Conservation (phyloP, 2,888 invertebrate species). For the Chaetogeoica ovagalla region DNA sequence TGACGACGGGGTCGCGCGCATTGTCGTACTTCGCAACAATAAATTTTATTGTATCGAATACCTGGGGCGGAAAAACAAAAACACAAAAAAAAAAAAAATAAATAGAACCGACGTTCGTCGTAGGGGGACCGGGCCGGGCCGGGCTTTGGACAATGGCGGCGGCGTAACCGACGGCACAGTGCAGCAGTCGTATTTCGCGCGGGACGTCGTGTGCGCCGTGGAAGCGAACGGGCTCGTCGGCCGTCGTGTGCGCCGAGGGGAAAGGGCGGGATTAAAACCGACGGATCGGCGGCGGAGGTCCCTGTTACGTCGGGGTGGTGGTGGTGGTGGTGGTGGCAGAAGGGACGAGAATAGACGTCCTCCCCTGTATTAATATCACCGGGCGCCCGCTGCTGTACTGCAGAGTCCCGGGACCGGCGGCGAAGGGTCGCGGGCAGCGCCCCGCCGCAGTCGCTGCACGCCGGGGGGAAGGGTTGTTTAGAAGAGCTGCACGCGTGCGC, state of each 20-base stretch:
- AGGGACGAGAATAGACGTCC: too few species aligned
- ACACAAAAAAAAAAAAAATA: neutral
- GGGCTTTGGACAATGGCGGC: conserved; percentile 14
- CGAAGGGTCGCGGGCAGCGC: too few species aligned
- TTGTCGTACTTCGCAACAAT: neutral
- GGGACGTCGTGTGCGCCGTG: neutral
- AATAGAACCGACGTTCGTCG: neutral
- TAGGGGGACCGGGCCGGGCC: neutral
- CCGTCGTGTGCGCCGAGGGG: neutral
- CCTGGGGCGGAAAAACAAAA: neutral
- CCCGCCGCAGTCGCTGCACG: too few species aligned
- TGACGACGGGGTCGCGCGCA: neutral
- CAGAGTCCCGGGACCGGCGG: too few species aligned
- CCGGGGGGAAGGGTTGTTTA: too few species aligned
- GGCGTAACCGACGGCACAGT: neutral
- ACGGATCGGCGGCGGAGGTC: neutral
- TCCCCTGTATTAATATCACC: too few species aligned
- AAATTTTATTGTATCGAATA: neutral
- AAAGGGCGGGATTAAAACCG: conserved; percentile 15
- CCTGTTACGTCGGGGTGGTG: too few species aligned
- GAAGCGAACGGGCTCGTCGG: neutral
- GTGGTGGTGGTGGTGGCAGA: too few species aligned
- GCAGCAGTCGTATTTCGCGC: conserved; percentile 5
- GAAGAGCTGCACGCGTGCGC: too few species aligned
- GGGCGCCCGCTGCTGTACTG: too few species aligned